phyloP scores from a whole-genome alignment of 2,797 vertebrate genomes.

The Betta splendens region DNA sequence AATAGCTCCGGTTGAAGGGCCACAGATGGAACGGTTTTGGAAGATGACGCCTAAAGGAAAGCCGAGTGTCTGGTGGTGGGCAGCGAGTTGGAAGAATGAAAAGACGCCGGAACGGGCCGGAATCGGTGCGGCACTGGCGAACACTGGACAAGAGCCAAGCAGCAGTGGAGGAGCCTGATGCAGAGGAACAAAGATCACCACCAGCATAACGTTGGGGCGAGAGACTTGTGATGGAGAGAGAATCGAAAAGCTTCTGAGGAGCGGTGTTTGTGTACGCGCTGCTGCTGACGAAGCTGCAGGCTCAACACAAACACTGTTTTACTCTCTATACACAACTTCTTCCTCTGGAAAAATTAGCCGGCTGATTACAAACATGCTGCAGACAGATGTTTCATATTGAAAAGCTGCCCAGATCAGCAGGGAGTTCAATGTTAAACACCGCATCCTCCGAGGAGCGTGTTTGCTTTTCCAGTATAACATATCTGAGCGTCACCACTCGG shows the following conservation, averaged over 20 bases:
- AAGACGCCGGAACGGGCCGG: not conserved
- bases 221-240: constrained; percentile 27
- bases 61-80: not conserved
- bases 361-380: constrained; percentile 36
- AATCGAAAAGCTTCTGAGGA: constrained; percentile 43
- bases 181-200: constrained; percentile 2
- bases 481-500: constrained; percentile 35
- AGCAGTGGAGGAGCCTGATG: not conserved
- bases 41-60: constrained; percentile 3
- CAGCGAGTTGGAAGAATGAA: not conserved
- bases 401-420: constrained; percentile 1
- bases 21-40: constrained; percentile 28
- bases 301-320: too few species aligned
- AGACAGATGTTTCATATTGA: constrained; percentile 29
- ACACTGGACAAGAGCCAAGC: constrained; percentile 6
- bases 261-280: constrained; percentile 36
- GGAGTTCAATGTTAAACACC: constrained; percentile 12
- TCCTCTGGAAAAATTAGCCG: constrained; percentile 49
- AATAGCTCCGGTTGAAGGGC: not conserved
- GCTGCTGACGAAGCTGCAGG: constrained; percentile 48
- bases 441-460: constrained; percentile 35
- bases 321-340: constrained; percentile 14
- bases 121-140: constrained; percentile 6
- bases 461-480: constrained; percentile 58
- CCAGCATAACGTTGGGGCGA: constrained; percentile 2